Conservation (phyloP, 37 sponge, comb jelly and placozoan species). For the Dysidea cf. avara region DNA sequence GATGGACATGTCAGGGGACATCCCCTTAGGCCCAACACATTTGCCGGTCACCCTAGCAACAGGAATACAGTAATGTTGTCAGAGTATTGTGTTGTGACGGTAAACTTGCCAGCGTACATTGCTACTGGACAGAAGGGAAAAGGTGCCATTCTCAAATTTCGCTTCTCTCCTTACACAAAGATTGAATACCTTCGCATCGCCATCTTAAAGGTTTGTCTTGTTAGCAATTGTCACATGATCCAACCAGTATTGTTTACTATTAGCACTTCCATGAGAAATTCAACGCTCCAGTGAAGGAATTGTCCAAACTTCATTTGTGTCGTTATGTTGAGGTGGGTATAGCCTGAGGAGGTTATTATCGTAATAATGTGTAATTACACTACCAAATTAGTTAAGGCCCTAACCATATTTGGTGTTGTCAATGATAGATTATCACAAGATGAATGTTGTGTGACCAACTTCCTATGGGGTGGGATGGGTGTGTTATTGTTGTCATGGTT, state of each 20-base stretch:
- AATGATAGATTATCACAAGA: no score
- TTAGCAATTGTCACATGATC: neutral
- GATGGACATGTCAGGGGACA: no score
- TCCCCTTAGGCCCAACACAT: no score
- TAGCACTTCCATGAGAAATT: conserved; percentile 76
- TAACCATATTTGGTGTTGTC: no score
- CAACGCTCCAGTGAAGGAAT: conserved; percentile 27
- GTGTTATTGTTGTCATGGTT: no score
- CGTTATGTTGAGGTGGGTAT: conserved; percentile 60
- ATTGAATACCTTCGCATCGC: conserved; percentile 77
- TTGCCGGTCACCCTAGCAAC: no score
- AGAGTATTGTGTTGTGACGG: conserved; percentile 62
- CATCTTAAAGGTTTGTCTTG: conserved; percentile 63
- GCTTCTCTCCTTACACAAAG: conserved; percentile 79
- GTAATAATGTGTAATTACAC: no score
- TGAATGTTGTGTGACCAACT: no score
- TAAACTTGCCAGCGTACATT: conserved; percentile 50
- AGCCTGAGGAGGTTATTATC: no score
- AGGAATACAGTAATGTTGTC: conserved; percentile 59
- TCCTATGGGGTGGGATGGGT: no score
- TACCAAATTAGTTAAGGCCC: no score
- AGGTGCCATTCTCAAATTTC: conserved; percentile 66
- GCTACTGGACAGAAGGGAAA: conserved; percentile 49
- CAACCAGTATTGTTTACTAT: neutral
- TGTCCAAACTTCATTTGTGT: conserved; percentile 69